phyloP scores from a whole-genome alignment of 2,113 vertebrate species.

The Anthoscopus minutus region DNA sequence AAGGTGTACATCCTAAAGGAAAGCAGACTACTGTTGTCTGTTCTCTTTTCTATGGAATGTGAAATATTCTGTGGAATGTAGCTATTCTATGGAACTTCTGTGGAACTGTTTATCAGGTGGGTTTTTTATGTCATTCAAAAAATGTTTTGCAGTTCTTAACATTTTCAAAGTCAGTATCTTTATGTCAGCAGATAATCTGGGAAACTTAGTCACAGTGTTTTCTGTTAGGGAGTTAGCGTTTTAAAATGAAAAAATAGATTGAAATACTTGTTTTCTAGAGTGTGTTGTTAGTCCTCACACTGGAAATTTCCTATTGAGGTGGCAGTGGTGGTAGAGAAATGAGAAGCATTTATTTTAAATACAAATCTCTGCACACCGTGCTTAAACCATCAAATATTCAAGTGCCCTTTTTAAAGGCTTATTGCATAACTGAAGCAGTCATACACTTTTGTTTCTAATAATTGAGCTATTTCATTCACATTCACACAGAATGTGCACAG shows the following conservation, averaged over 20 bases:
- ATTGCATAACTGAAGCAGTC: neutral
- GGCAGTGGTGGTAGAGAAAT: neutral
- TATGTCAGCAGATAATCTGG: neutral
- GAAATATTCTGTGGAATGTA: neutral
- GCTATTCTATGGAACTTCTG: neutral
- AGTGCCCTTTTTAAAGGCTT: neutral
- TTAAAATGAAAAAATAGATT: neutral
- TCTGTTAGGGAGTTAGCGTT: neutral
- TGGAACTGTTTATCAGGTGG: neutral
- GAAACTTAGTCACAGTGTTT: neutral
- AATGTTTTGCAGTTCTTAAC: neutral
- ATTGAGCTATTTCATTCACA: neutral
- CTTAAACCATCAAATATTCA: neutral
- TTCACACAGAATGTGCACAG: neutral
- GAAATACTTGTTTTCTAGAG: neutral
- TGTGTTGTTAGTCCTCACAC: fast-evolving
- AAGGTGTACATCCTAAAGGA: neutral
- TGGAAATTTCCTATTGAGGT: neutral
- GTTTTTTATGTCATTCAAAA: neutral
- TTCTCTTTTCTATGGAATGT: neutral
- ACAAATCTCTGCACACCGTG: neutral
- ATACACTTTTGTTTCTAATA: neutral
- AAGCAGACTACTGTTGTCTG: neutral
- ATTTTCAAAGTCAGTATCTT: neutral
- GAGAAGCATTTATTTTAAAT: neutral